Conservation (phyloP, 2,888 invertebrate genomes). For the Pheosia tremula region DNA sequence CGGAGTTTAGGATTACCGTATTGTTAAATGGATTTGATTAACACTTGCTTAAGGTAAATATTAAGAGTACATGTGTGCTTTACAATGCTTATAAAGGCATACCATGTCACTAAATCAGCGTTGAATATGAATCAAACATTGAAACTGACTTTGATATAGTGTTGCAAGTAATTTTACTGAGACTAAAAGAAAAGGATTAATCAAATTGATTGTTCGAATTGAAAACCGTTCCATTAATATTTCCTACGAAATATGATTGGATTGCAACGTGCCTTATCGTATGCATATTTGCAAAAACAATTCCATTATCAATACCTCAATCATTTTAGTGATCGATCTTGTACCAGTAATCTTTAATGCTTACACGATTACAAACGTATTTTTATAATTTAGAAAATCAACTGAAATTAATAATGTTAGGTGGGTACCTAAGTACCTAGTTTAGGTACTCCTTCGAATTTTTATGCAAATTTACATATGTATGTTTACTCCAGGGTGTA, state of each 20-base stretch:
- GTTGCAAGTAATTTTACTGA: not conserved
- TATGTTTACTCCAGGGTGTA: too few species aligned
- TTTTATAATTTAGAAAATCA: not conserved
- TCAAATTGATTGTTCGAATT: not conserved
- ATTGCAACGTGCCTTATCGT: not conserved
- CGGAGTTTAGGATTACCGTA: not conserved
- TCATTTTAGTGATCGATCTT: not conserved
- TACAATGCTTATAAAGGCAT: too few species aligned
- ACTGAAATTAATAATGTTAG: too few species aligned
- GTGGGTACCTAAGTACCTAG: too few species aligned
- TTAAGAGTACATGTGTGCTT: too few species aligned
- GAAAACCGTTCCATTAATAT: not conserved
- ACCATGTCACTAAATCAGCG: too few species aligned
- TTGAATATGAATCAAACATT: too few species aligned
- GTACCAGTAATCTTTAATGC: not conserved
- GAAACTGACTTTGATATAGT: too few species aligned
- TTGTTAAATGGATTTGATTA: not conserved
- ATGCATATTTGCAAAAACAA: conserved; percentile 1
- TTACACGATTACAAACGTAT: not conserved
- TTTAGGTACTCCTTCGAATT: too few species aligned
- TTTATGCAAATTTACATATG: too few species aligned
- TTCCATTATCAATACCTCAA: not conserved
- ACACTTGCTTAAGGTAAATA: not conserved
- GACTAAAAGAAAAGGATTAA: not conserved
- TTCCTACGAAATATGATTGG: not conserved